Evolutionary conservation across 1,140 invertebrate genomes (phyloP).

Genomic region (Drosophila pruinosa): DNA sequence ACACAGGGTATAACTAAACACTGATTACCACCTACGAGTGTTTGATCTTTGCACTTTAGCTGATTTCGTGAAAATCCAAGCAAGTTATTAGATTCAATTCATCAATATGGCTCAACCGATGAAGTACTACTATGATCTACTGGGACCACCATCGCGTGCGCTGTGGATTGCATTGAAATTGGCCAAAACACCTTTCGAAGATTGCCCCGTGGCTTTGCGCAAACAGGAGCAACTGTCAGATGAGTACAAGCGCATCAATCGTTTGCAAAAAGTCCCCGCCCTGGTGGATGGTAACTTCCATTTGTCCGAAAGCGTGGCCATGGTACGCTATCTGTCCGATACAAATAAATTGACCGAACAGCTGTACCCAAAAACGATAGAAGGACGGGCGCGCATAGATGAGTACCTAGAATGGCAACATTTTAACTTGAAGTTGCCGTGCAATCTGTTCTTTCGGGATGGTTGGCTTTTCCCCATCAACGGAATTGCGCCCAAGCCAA

Average conservation of each 20-base stretch:
- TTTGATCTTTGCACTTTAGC: constrained; percentile 30
- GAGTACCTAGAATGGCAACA: constrained; percentile 96
- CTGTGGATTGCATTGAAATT: constrained; percentile 88
- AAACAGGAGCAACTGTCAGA: constrained; percentile 89
- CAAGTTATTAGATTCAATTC: background rate
- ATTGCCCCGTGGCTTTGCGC: constrained; percentile 84
- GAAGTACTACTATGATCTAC: constrained; percentile 88
- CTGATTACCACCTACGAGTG: background rate
- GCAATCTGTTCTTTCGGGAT: constrained; percentile 87
- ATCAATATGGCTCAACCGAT: constrained; percentile 79
- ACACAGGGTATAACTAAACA: background rate
- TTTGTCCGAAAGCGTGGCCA: constrained; percentile 89
- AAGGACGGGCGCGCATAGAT: constrained; percentile 89
- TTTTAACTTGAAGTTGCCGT: constrained; percentile 86
- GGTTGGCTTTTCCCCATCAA: constrained; percentile 84
- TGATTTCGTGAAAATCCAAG: background rate
- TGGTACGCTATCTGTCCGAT: constrained; percentile 84
- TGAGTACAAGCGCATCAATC: constrained; percentile 89
- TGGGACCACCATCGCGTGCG: constrained; percentile 90
- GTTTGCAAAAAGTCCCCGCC: constrained; percentile 89
- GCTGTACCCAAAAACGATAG: constrained; percentile 88
- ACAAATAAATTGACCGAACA: constrained; percentile 84
- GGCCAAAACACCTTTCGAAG: constrained; percentile 86
- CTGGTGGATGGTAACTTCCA: constrained; percentile 90
- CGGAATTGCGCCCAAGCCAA: constrained; percentile 81